Evolutionary conservation across 2,888 invertebrate species (phyloP).

Genomic region (Sepioteuthis lessoniana): DNA sequence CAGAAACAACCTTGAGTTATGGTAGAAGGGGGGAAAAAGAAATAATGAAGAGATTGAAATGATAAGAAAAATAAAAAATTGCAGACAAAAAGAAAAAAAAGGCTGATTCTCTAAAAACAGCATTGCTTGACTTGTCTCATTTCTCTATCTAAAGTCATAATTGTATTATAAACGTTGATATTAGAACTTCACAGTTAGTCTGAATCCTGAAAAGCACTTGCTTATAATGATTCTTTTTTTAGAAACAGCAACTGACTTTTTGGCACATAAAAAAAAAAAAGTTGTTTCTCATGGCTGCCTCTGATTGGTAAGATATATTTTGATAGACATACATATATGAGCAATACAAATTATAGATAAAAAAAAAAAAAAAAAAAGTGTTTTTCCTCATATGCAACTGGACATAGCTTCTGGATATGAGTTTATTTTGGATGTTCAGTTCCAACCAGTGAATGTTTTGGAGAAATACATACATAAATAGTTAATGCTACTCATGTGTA

Average conservation of each 20-base stretch:
- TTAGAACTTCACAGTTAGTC: not conserved
- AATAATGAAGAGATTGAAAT: not conserved
- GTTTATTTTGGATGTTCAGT: not conserved
- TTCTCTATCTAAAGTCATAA: not conserved
- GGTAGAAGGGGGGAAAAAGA: not conserved
- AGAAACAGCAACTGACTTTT: not conserved
- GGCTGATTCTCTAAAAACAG: not conserved
- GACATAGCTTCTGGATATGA: not conserved
- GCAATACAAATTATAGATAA: not conserved
- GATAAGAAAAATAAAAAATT: too few relatives aligned
- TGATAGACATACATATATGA: not conserved
- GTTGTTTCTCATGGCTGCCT: not conserved
- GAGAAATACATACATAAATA: not conserved
- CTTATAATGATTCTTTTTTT: not conserved
- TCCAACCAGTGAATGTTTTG: not conserved
- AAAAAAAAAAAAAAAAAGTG: too few relatives aligned
- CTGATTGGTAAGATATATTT: not conserved
- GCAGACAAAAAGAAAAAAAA: not conserved
- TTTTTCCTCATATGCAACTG: not conserved
- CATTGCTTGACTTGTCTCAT: not conserved
- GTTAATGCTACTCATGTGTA: not conserved
- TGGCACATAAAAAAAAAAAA: not conserved
- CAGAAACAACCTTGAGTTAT: not conserved
- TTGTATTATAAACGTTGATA: not conserved
- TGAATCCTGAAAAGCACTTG: constrained; percentile 2